These are phyloP conservation scores for Chondrilla cf. caribensis DNA, from an alignment of 37 sponge, comb jelly and placozoan species.

Conservation along the genomic window DNA sequence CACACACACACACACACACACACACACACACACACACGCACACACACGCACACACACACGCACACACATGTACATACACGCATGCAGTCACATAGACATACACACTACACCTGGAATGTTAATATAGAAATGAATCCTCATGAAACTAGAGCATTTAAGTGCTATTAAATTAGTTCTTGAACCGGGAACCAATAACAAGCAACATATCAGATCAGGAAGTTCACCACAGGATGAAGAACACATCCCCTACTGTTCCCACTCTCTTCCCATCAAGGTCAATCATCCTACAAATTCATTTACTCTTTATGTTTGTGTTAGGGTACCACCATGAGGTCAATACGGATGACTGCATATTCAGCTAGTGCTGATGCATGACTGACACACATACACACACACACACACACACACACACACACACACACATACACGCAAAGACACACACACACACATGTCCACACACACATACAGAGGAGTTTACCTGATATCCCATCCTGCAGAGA, in stretches of 20 bases:
- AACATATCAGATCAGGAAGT: too few relatives aligned
- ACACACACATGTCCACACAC: slow-evolving; percentile 5
- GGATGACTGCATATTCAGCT: too few relatives aligned
- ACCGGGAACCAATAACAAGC: too few relatives aligned
- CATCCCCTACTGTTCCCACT: too few relatives aligned
- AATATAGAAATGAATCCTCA: neutral
- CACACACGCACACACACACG: neutral
- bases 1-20: slow-evolving; percentile 22
- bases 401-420: slow-evolving; percentile 35
- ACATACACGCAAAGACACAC: slow-evolving; percentile 20
- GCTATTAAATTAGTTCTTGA: too few relatives aligned
- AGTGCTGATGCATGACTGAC: too few relatives aligned
- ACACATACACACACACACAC: slow-evolving; percentile 1
- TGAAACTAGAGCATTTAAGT: neutral
- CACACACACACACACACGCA: slow-evolving; percentile 2
- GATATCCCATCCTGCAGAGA: too few relatives aligned
- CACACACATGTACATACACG: neutral
- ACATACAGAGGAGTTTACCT: neutral
- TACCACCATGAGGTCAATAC: too few relatives aligned
- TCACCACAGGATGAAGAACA: too few relatives aligned
- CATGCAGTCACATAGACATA: neutral
- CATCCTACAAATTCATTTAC: too few relatives aligned
- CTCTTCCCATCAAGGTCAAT: too few relatives aligned
- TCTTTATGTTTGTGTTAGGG: too few relatives aligned
- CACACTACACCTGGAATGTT: neutral